phyloP scores from a whole-genome alignment of 2,113 vertebrate genomes.

The Hemiprocne comata region DNA sequence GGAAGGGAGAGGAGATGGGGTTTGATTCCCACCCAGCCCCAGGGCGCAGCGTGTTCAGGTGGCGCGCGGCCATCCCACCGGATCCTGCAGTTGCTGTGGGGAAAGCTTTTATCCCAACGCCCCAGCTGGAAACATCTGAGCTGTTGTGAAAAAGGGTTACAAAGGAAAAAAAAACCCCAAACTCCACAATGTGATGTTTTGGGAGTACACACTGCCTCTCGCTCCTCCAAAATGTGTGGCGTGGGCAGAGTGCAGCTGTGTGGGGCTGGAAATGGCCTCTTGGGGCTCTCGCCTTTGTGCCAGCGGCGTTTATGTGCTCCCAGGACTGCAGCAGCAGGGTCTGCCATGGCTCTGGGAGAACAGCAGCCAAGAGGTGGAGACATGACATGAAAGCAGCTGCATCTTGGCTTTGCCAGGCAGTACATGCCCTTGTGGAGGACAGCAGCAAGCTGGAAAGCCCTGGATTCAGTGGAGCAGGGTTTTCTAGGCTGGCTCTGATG shows the following conservation, averaged over 20 bases:
- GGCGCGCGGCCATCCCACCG: neutral
- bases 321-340: neutral
- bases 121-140: neutral
- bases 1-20: neutral
- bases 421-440: neutral
- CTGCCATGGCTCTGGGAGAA: neutral
- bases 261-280: neutral
- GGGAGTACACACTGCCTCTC: neutral
- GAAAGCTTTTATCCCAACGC: neutral
- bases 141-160: neutral
- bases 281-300: neutral
- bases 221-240: fast-evolving
- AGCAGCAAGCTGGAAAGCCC: neutral
- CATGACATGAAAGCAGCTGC: slow-evolving; percentile 21
- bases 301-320: neutral
- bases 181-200: neutral
- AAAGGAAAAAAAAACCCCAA: neutral
- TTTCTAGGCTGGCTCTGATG: neutral
- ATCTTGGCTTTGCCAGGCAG: neutral
- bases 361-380: neutral
- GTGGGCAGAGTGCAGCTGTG: slow-evolving; percentile 25
- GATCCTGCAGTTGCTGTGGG: neutral
- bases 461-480: fast-evolving
- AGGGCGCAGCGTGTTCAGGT: neutral
- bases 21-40: neutral